phyloP scores from a whole-genome alignment of 2,797 vertebrate species.

The Aeoliscus strigatus region DNA sequence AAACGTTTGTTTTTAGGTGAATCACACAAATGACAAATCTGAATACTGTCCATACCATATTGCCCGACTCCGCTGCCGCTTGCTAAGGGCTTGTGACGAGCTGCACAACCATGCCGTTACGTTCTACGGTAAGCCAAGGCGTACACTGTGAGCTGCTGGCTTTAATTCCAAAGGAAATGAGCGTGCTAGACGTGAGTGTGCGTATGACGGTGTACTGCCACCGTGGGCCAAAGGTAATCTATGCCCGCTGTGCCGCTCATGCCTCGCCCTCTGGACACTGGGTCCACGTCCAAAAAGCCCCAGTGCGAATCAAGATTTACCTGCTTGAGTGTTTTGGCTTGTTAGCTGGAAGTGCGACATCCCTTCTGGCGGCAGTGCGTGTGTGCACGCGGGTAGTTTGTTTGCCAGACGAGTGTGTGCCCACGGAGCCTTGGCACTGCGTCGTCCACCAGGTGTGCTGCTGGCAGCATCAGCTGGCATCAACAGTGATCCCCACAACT shows the following conservation, averaged over 20 bases:
- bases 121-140: slow-evolving; percentile 30
- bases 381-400: slow-evolving; percentile 5
- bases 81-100: slow-evolving; percentile 21
- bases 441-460: slow-evolving; percentile 46
- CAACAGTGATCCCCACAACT: slow-evolving; percentile 12
- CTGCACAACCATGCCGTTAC: slow-evolving; percentile 11
- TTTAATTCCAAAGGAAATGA: slow-evolving; percentile 54
- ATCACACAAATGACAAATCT: too few relatives aligned
- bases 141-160: slow-evolving; percentile 39
- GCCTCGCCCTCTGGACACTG: slow-evolving; percentile 48
- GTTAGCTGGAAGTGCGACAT: slow-evolving; percentile 35
- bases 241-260: slow-evolving; percentile 52
- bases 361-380: slow-evolving; percentile 15
- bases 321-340: slow-evolving; percentile 35
- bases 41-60: too few relatives aligned
- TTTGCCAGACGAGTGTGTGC: slow-evolving; percentile 20
- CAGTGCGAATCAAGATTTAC: slow-evolving; percentile 30
- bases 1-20: too few relatives aligned
- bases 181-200: slow-evolving; percentile 15
- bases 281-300: slow-evolving; percentile 28
- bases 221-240: slow-evolving; percentile 58
- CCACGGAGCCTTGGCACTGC: slow-evolving; percentile 30
- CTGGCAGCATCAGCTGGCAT: slow-evolving; percentile 28
- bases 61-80: too few relatives aligned
- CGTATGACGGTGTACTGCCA: slow-evolving; percentile 10